Conservation (phyloP, 2,888 invertebrate genomes). For the Gnatocerus cornutus region DNA sequence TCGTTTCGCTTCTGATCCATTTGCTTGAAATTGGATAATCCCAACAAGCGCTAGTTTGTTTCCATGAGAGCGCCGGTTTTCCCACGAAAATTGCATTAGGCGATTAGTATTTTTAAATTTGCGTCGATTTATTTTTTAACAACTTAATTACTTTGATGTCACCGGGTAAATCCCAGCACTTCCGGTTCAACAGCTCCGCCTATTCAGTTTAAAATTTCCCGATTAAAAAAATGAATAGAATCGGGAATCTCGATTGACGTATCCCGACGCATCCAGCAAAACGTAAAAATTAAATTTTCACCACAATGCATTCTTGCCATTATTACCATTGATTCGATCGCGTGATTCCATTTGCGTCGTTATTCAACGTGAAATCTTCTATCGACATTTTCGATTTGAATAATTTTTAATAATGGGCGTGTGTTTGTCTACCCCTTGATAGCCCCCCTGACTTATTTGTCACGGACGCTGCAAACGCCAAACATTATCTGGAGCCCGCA, state of each 20-base stretch:
- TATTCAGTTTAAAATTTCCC: not conserved
- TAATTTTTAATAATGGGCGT: constrained; percentile 37
- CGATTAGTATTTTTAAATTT: not conserved
- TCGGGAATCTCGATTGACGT: constrained; percentile 11
- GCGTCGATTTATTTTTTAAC: not conserved
- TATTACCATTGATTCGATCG: constrained; percentile 24
- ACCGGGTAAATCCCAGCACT: not conserved
- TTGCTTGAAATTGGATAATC: no score
- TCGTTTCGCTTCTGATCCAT: no score
- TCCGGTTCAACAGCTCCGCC: constrained; percentile 14
- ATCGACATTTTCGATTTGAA: constrained; percentile 31
- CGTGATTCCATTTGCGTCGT: constrained; percentile 13
- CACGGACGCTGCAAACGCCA: constrained; percentile 39
- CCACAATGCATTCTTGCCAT: constrained; percentile 25
- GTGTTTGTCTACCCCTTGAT: constrained; percentile 41
- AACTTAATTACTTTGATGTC: constrained; percentile 4
- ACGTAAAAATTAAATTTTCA: constrained; percentile 39
- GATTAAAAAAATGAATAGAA: constrained; percentile 7
- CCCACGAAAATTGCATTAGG: no score
- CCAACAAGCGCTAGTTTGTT: no score
- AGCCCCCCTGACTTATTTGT: constrained; percentile 34
- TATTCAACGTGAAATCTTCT: constrained; percentile 12
- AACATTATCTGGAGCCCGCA: constrained; percentile 48
- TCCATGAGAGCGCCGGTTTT: no score
- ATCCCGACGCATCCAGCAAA: constrained; percentile 35